Percentiles rank a stretch among this genome's conserved stretches.
phyloP scores from a whole-genome alignment of 2,888 invertebrate species.

The Biston betularia region DNA sequence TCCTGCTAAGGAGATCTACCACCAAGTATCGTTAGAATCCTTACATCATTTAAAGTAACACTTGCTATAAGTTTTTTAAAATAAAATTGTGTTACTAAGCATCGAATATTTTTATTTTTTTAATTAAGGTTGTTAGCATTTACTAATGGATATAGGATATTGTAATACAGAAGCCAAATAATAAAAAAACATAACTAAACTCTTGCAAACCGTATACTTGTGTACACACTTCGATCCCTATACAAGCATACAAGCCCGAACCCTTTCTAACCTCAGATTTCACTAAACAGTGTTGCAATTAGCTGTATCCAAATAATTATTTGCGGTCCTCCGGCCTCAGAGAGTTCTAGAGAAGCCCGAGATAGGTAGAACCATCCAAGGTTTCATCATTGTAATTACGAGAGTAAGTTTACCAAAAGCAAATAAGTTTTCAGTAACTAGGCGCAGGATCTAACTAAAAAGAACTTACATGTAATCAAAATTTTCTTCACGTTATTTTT shows the following conservation, averaged over 20 bases:
- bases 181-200: background rate
- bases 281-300: constrained; percentile 29
- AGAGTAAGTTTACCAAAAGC: constrained; percentile 24
- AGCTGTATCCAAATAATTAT: constrained; percentile 33
- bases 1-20: too few species aligned
- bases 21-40: too few species aligned
- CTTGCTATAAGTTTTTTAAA: too few species aligned
- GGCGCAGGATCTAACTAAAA: constrained; percentile 1
- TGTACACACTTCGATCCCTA: background rate
- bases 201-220: background rate
- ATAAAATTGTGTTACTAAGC: too few species aligned
- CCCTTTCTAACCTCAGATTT: constrained; percentile 21
- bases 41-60: too few species aligned
- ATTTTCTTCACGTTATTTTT: background rate
- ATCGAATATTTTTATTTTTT: too few species aligned
- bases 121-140: too few species aligned
- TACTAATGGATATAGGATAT: too few species aligned
- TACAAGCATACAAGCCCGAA: constrained; percentile 13
- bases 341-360: constrained; percentile 7
- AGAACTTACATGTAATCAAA: background rate
- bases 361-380: background rate
- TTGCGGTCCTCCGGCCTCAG: constrained; percentile 11
- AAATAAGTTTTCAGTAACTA: constrained; percentile 12
- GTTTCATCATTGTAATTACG: constrained; percentile 27
- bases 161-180: too few species aligned